A percentile compares a stretch with the other conserved stretches of the same genome.
Evolutionary conservation across 2,888 invertebrate species (phyloP).

Genomic region (Philopedon plagiatum): DNA sequence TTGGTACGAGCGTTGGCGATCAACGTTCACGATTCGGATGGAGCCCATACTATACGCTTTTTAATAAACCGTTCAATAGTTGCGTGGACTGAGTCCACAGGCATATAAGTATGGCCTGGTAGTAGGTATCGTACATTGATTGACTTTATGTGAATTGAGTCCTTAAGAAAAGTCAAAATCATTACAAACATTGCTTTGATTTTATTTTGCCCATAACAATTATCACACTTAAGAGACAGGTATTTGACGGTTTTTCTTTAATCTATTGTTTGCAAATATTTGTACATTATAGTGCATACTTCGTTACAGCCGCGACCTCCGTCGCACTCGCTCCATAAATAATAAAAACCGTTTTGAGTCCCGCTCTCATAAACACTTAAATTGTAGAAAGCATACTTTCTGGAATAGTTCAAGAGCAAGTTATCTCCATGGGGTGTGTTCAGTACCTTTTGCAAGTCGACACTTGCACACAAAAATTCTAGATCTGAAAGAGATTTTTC

Average conservation of each 20-base stretch:
- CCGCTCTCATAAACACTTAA: too few relatives aligned
- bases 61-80: not conserved
- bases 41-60: not conserved
- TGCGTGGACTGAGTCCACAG: not conserved
- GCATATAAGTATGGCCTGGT: not conserved
- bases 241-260: slow-evolving; percentile 19
- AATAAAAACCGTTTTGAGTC: too few relatives aligned
- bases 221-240: slow-evolving; percentile 28
- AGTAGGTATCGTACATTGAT: not conserved
- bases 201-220: slow-evolving; percentile 53
- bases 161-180: not conserved
- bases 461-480: too few relatives aligned
- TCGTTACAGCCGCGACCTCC: not conserved
- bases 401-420: too few relatives aligned
- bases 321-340: not conserved
- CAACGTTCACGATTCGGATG: not conserved
- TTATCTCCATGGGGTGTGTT: too few relatives aligned
- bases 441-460: too few relatives aligned
- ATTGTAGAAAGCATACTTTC: too few relatives aligned
- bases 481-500: too few relatives aligned
- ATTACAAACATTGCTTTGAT: not conserved
- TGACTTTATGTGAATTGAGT: not conserved
- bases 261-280: not conserved
- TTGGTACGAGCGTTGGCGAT: not conserved
- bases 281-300: not conserved